Conservation (phyloP, 2,113 vertebrate species). For the Indicator maculatus region DNA sequence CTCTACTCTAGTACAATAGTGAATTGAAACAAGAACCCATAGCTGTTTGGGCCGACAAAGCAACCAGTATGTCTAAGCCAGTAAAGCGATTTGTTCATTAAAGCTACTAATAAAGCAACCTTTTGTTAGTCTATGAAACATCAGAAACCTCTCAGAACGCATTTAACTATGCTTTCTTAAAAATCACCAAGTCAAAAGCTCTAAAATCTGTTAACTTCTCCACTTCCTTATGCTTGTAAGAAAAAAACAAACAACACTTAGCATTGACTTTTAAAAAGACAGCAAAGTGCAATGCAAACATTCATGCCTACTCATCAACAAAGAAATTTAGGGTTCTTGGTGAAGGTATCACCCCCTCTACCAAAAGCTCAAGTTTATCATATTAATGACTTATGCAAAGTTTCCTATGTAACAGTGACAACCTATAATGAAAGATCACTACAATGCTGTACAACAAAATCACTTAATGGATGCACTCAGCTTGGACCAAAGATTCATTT, state of each 20-base stretch:
- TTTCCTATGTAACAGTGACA: background rate
- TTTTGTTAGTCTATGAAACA: slow-evolving; percentile 82
- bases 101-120: slow-evolving; percentile 82
- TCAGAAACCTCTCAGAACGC: slow-evolving; percentile 76
- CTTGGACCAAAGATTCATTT: background rate
- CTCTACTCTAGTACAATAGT: slow-evolving; percentile 79
- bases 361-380: background rate
- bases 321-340: background rate
- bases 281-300: background rate
- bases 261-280: background rate
- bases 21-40: slow-evolving; percentile 84
- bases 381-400: background rate
- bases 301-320: background rate
- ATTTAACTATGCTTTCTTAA: slow-evolving; percentile 71
- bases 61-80: slow-evolving; percentile 84
- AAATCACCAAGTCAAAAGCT: slow-evolving; percentile 66
- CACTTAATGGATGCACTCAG: background rate
- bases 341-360: background rate
- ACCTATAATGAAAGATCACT: background rate
- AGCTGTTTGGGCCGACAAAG: slow-evolving; percentile 80
- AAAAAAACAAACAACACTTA: background rate
- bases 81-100: slow-evolving; percentile 84
- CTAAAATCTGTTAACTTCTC: slow-evolving; percentile 61
- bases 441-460: background rate
- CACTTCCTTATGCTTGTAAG: slow-evolving; percentile 39